Evolutionary conservation across 2,797 vertebrate genomes (phyloP), one percentile per base, ranked within the genome.

Genomic region (Loris lydekkerianus): DNA sequence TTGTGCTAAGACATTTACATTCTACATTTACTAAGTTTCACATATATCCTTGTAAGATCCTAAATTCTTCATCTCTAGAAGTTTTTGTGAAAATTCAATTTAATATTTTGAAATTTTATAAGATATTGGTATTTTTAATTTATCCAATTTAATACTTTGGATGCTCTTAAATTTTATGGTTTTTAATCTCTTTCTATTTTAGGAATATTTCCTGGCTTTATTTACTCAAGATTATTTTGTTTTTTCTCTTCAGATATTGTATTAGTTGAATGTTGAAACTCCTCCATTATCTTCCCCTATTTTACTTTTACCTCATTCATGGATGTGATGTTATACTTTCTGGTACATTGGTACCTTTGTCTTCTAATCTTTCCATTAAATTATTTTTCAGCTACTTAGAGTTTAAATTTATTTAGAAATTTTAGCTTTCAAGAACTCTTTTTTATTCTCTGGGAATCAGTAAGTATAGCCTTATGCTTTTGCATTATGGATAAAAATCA

Each of bases 51-150:
- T 34, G 34, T 34, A 34, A 34, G 34, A 29, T 75, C 78, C 53
- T 70, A 88, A 84, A 49, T 92, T 86, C 18, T 70, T 87, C 85
- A 18, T 86, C 67, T 93, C 67, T 76, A 82, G 29, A 91, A 94
- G 40, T 82, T 94, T 75, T 75, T 8, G n/a, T 72, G 37, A 78
- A 95, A 82, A 23, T 70, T 80, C 25, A 93, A 25, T 91, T 77
- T 91, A 58, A 23, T 82, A 56, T 53, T 93, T 93, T 72, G 20
- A 75, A 89, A 88, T 85, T 93, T 92, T 18, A 31, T 18, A 75
- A 37, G n/a, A 86, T 78, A 31, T 95, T 75, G 91, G 49, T 95
- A 92, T 73, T 80, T 91, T 93, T 91, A 37, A 80, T 77, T 40
- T 27, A 77, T 58, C 58, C 63, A 15, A 23, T 49, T 95, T 91